Base-by-base conservation (phyloP, 2,113 vertebrate species). In the Chunga burmeisteri region DNA sequence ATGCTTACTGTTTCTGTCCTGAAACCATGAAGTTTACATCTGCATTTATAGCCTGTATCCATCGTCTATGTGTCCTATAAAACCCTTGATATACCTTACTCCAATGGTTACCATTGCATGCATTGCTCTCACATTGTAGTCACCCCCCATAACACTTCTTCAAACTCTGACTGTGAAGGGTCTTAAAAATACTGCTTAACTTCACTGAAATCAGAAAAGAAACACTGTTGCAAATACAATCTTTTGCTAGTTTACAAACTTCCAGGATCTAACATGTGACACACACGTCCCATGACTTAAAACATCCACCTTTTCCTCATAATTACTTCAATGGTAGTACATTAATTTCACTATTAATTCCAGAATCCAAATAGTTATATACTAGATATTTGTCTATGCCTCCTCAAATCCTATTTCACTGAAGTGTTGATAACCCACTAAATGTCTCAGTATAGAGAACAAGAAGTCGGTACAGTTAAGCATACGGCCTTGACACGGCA, bases 401-500 rank as follows among this genome's bases (percentile, higher is more conserved):
- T 59, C 16, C 38, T 82, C 26, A 71, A 61, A 52, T 71, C 26
- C 21, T 74, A 1, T 17, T 50, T 67, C 32, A 46, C 27, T 13
- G 2, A 42, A 34, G 17, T 16, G 13, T 38, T 42, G 62, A n/a
- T 61, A 68, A 25, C 5, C 4, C 58, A 26, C 22, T 26, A 30
- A 15, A 15, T 15, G 16, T 62, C 56, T 58, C 40, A 14, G 17
- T 20, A 1, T 6, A 6, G 53, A 63, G 25, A 55, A 53, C 6
- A 22, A 29, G 50, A 49, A 8, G 14, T 9, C 13, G 61, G 42
- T 8, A 13, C 12, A 36, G 32, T 19, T 5, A 0, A 52, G 16
- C 18, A 17, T 3, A 8, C 4, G 25, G 53, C 53, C 40, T 36
- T 42, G 26, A 6, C 46, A n/a, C 0, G 0, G 42, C 53, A 47